These are phyloP conservation scores for Microcebus lehilahytsara DNA, from an alignment of 2,113 vertebrate species.

Conservation along the genomic window DNA sequence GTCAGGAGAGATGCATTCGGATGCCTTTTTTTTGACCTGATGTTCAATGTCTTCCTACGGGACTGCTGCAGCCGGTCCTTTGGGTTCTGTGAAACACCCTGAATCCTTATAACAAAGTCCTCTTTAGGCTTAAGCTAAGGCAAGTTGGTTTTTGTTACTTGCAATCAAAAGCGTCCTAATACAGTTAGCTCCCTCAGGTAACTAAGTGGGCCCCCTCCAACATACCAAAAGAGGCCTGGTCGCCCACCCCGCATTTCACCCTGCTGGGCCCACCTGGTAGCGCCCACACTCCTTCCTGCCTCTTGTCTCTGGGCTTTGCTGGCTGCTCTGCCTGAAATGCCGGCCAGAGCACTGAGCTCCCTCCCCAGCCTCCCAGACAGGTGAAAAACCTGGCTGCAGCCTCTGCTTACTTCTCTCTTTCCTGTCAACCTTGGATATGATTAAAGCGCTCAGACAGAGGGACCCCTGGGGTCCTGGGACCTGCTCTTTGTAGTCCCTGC, in stretches of 20 bases:
- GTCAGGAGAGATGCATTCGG: background rate
- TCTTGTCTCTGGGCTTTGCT: background rate
- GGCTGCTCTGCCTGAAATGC: background rate
- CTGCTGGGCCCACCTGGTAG: background rate
- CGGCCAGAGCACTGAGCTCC: background rate
- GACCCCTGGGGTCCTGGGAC: background rate
- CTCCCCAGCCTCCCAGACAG: background rate
- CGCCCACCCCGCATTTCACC: background rate
- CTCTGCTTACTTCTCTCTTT: background rate
- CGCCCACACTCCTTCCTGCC: background rate
- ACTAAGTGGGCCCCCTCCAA: background rate
- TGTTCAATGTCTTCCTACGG: background rate
- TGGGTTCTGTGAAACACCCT: background rate
- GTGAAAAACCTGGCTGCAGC: background rate
- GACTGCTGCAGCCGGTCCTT: background rate
- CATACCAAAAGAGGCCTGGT: background rate
- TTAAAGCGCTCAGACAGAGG: conserved; percentile 39
- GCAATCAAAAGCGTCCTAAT: background rate
- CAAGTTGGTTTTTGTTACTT: background rate
- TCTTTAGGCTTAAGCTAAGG: background rate
- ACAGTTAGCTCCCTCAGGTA: background rate
- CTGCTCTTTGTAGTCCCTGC: background rate
- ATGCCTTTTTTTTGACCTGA: background rate
- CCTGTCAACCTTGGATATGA: conserved; percentile 29
- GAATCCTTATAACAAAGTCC: background rate